Evolutionary conservation across 2,797 vertebrate species (phyloP), one percentile per base, ranked within the genome.

Genomic region (Schizothorax lantsangensis): DNA sequence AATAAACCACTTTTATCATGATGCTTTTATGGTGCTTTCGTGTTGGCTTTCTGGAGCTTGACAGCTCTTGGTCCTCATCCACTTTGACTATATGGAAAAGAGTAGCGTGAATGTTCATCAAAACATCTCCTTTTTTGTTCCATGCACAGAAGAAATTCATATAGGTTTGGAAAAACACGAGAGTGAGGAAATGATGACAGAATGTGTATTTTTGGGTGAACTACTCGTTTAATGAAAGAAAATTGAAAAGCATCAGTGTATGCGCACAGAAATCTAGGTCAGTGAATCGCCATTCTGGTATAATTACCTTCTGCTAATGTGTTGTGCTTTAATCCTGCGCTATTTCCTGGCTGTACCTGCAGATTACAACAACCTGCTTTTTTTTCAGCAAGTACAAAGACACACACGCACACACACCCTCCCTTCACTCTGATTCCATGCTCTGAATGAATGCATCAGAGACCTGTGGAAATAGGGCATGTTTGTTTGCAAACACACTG

Each of bases 261-360:
- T 92, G 86, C 89, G 90, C 91, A 93, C 88, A 93, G 40, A 88
- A 89, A 94, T 94, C 93, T 91, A 92, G 92, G 92, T 91, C 91
- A 93, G 71, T 84, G 88, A 90, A 90, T 92, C 93, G 89, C 91
- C 88, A 87, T 89, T 88, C 91, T 85, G 88, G 91, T 89, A 91
- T 95, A 94, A 95, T 95, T 95, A 92, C 91, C 89, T 92, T 92
- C 88, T 91, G 93, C 91, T 90, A 91, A 91, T 91, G 89, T 90
- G 88, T 92, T 91, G 88, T 47, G 49, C 90, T 94, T 89, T 95
- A 94, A 95, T 95, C 92, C 93, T 88, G 82, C 90, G 90, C 90
- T 87, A 89, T 87, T 91, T 91, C 89, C 86, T 89, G 90, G 84
- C 80, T 92, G 91, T 84, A 93, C 89, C 91, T 93, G 90, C 93